Conservation (phyloP, 2,113 vertebrate genomes). For the Nycticryphes semicollaris region DNA sequence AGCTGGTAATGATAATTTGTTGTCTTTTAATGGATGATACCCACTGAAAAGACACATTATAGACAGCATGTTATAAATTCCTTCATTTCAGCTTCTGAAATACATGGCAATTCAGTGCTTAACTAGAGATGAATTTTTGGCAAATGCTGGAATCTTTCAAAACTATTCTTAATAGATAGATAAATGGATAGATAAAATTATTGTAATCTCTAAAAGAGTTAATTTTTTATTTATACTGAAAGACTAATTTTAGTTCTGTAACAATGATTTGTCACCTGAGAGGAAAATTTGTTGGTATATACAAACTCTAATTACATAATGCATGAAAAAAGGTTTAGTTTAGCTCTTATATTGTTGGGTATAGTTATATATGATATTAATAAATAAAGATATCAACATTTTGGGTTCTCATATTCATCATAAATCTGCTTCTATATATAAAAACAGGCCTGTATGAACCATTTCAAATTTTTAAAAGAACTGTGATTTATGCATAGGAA, state of each 20-base stretch:
- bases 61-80: not conserved
- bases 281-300: not conserved
- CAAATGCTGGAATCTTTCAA: not conserved
- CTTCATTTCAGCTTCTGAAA: not conserved
- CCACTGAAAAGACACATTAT: not conserved
- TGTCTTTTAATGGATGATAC: fast-evolving
- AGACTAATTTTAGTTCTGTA: not conserved
- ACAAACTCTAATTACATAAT: not conserved
- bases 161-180: not conserved
- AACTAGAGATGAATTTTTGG: not conserved
- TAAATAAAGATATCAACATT: not conserved
- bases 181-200: not conserved
- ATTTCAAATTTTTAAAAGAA: not conserved
- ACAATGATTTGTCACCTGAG: not conserved
- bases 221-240: not conserved
- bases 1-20: not conserved
- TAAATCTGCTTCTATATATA: not conserved
- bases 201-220: not conserved
- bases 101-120: not conserved
- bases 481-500: not conserved
- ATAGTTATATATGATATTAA: not conserved
- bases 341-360: not conserved
- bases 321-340: not conserved
- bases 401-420: not conserved
- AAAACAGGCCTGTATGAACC: not conserved